Percentiles rank a stretch among this genome's conserved stretches.
These are phyloP conservation scores for Acromyrmex heyeri DNA, from an alignment of 1,140 invertebrate genomes.

Conservation along the genomic window DNA sequence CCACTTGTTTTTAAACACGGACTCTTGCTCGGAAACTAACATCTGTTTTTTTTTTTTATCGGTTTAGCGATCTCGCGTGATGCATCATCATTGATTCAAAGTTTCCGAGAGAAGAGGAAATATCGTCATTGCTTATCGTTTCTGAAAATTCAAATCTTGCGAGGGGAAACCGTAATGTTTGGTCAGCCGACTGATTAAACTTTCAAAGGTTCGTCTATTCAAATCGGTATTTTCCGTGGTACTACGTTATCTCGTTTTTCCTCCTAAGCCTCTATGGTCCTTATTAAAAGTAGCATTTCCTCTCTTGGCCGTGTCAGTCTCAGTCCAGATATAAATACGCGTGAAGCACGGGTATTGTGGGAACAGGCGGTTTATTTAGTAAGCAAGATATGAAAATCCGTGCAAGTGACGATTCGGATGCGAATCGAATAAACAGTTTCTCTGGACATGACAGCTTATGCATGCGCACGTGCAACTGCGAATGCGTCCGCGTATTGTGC, in stretches of 20 bases:
- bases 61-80: constrained; percentile 1
- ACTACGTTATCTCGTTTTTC: neutral
- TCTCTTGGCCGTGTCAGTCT: neutral
- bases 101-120: neutral
- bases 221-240: neutral
- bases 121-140: neutral
- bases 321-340: constrained; percentile 7
- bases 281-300: constrained; percentile 25
- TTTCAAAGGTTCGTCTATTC: neutral
- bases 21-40: constrained; percentile 27
- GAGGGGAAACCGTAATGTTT: neutral
- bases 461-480: constrained; percentile 42
- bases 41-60: constrained; percentile 2
- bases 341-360: neutral
- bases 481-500: constrained; percentile 30
- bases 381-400: constrained; percentile 58
- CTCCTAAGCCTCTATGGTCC: neutral
- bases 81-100: neutral
- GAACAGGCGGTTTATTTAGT: constrained; percentile 43
- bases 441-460: constrained; percentile 57
- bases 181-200: neutral
- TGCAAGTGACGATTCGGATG: constrained; percentile 52
- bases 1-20: constrained; percentile 36
- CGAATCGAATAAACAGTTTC: constrained; percentile 59
- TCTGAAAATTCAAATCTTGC: neutral